A percentile compares a stretch with the other conserved stretches of the same genome.
phyloP scores from a whole-genome alignment of 2,113 vertebrate genomes.

The Saguinus imperator region DNA sequence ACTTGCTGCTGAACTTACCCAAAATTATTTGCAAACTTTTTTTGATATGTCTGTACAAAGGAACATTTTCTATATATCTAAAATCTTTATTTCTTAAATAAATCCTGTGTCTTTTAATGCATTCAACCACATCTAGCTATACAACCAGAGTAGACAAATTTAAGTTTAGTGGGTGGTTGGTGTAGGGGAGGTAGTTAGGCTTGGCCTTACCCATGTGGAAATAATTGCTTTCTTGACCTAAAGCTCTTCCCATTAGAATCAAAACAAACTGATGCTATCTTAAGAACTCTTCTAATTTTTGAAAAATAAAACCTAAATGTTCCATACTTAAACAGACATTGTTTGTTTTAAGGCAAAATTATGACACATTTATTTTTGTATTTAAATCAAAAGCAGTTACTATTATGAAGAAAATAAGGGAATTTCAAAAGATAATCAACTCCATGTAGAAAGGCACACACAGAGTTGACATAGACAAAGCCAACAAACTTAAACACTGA shows the following conservation, averaged over 20 bases:
- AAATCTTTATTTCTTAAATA: constrained; percentile 24
- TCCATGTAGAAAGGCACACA: neutral
- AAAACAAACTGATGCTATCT: constrained; percentile 70
- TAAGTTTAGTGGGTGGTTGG: constrained; percentile 2
- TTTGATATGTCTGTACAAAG: constrained; percentile 18
- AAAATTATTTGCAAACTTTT: neutral
- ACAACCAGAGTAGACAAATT: constrained; percentile 16
- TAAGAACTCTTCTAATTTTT: constrained; percentile 56
- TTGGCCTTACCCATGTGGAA: constrained; percentile 57
- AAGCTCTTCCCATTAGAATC: constrained; percentile 58
- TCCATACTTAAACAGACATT: constrained; percentile 48
- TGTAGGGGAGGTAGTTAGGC: neutral
- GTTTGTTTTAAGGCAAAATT: constrained; percentile 66
- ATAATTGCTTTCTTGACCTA: constrained; percentile 60
- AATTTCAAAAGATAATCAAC: constrained; percentile 18
- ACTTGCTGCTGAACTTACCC: constrained; percentile 10
- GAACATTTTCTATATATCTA: neutral
- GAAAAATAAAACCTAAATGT: constrained; percentile 65
- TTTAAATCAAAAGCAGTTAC: constrained; percentile 72
- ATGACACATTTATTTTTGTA: constrained; percentile 62
- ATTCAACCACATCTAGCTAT: constrained; percentile 25
- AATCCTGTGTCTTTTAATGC: neutral
- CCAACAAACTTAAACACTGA: constrained; percentile 1
- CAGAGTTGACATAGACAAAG: neutral
- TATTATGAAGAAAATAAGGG: constrained; percentile 46